Evolutionary conservation across 1,140 invertebrate genomes (phyloP).

Genomic region (Hyles euphorbiae): DNA sequence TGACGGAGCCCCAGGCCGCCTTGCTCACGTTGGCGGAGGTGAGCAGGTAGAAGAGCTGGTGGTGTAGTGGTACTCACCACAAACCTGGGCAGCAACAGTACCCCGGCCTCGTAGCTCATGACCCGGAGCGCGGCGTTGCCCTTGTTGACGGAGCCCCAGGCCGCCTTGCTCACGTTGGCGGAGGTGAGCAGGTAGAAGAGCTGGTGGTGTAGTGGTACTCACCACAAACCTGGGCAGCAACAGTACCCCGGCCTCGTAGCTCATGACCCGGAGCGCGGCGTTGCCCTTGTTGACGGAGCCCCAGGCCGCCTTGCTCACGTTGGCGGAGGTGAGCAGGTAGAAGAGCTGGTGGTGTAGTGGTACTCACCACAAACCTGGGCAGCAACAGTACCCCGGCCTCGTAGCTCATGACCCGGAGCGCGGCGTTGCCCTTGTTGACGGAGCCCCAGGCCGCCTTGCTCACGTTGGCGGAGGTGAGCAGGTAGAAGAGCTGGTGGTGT

Average conservation of each 20-base stretch:
- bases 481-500: constrained; percentile 87
- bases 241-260: constrained; percentile 94
- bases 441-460: constrained; percentile 97
- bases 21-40: constrained; percentile 97
- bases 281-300: constrained; percentile 83
- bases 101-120: constrained; percentile 93
- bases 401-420: constrained; percentile 89
- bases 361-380: constrained; percentile 88
- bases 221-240: constrained; percentile 91
- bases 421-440: constrained; percentile 79
- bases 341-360: constrained; percentile 81
- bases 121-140: constrained; percentile 81
- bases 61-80: constrained; percentile 88
- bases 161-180: constrained; percentile 96
- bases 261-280: constrained; percentile 83
- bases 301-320: constrained; percentile 97
- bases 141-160: constrained; percentile 90
- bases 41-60: constrained; percentile 84
- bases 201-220: constrained; percentile 81
- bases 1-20: constrained; percentile 92
- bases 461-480: constrained; percentile 94
- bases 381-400: constrained; percentile 94
- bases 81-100: constrained; percentile 91
- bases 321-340: constrained; percentile 94
- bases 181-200: constrained; percentile 91